Base-by-base conservation (phyloP, 2,888 invertebrate species). In the Hyalella azteca region DNA sequence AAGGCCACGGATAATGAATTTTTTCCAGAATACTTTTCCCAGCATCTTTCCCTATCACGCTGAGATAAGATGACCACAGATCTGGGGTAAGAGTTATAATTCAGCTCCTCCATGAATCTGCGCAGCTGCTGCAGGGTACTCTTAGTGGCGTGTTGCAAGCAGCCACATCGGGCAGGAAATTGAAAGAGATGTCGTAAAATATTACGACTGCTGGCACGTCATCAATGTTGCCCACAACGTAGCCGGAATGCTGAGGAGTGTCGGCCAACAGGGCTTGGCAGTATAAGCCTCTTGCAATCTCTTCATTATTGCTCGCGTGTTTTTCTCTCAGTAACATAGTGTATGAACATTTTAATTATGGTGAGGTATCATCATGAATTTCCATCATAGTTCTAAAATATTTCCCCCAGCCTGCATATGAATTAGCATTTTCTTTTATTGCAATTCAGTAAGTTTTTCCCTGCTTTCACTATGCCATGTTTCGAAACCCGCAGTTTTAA, bases 161-260 rank as follows among this genome's bases (percentile, higher is more conserved):
- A 36, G 36, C 66, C 66, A 29, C 66, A 66, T 66, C 66, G 32
- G 66, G 15, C 66, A 15, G 32, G 66, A 36, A 66, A 66, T 66
- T 36, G 66, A 66, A 66, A 66, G 66, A 66, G 66, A 66, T 66
- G 66, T 66, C 66, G 66, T 66, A 66, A 66, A 66, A 66, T 66
- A 36, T 66, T 36, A 66, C 66, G 66, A 66, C 66, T 66, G 29
- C 66, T 66, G 66, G 66, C 66, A 66, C 36, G 36, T 66, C 66
- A 66, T 66, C 66, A 66, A 66, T 66, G 66, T 66, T 66, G 66
- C 66, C 32, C 66, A 36, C 36, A n/a, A 32, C n/a, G 36, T 36
- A 5, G 36, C 36, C 15, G 66, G 66, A 22, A 66, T 66, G 36
- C 66, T 36, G 36, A 66, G 66, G n/a, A 15, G 13, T 66, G 36